Evolutionary conservation across 2,888 invertebrate species (phyloP).

Genomic region (Arge pagana): DNA sequence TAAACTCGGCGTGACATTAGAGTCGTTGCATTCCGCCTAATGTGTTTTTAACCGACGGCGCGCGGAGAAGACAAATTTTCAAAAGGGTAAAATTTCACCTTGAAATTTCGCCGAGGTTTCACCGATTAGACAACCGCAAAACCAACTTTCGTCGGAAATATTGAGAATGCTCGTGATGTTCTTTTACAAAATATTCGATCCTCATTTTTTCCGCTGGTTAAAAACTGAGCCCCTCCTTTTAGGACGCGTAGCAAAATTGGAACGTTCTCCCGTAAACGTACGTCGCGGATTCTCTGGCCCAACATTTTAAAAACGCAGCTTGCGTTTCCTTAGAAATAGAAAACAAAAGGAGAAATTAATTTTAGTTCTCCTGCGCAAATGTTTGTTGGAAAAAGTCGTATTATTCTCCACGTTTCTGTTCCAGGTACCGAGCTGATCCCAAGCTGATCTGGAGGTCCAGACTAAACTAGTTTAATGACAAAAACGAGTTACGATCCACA

Average conservation of each 20-base stretch:
- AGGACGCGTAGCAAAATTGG: no score
- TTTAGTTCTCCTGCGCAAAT: neutral
- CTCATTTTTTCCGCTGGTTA: no score
- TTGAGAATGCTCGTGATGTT: no score
- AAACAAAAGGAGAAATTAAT: neutral
- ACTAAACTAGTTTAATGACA: constrained; percentile 10
- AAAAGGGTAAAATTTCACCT: no score
- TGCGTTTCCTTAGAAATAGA: neutral
- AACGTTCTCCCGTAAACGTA: no score
- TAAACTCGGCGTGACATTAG: constrained; percentile 3
- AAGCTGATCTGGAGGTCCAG: constrained; percentile 39
- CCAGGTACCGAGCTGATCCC: constrained; percentile 48
- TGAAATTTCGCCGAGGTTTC: no score
- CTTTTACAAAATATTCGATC: no score
- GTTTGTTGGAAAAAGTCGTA: constrained; percentile 17
- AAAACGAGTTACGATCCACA: constrained; percentile 8
- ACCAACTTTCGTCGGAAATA: no score
- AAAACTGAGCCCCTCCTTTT: no score
- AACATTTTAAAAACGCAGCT: neutral
- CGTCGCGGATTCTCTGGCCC: no score
- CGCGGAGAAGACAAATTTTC: no score
- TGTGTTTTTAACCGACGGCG: constrained; percentile 20
- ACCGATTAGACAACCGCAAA: no score
- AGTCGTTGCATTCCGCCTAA: neutral
- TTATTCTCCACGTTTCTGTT: constrained; percentile 31